Evolutionary conservation across 2,797 vertebrate species (phyloP).

Genomic region (Schizopygopsis pylzovi): DNA sequence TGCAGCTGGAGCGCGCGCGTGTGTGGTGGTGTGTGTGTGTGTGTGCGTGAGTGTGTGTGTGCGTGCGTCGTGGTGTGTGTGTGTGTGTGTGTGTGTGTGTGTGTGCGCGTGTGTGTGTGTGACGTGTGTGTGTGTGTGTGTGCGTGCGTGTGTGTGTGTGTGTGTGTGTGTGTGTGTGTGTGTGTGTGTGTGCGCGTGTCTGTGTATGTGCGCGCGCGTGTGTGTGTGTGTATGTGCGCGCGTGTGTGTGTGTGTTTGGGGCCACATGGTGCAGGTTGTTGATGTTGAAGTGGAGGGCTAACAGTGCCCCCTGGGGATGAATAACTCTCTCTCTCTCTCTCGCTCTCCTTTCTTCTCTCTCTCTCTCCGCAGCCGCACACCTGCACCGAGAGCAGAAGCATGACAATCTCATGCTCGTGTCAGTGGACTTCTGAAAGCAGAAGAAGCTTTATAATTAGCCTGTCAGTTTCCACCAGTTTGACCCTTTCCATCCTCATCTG

Average conservation of each 20-base stretch:
- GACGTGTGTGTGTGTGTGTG: too few relatives aligned
- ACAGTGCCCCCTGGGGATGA: conserved; percentile 80
- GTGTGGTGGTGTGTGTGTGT: conserved; percentile 41
- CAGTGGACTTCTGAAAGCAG: conserved; percentile 29
- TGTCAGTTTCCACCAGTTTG: conserved; percentile 20
- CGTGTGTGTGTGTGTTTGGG: conserved; percentile 52
- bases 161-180: too few relatives aligned
- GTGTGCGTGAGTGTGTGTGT: too few relatives aligned
- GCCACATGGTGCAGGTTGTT: conserved; percentile 50
- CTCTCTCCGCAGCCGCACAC: conserved; percentile 12
- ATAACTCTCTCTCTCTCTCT: conserved; percentile 30
- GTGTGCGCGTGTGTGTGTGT: too few relatives aligned
- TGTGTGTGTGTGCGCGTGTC: too few relatives aligned
- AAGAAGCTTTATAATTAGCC: conserved; percentile 21
- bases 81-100: too few relatives aligned
- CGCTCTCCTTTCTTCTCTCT: conserved; percentile 51
- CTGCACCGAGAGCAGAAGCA: conserved; percentile 17
- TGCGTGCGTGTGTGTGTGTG: too few relatives aligned
- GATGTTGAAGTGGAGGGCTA: conserved; percentile 70
- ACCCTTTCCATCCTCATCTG: background rate
- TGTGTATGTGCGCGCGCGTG: too few relatives aligned
- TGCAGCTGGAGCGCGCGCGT: conserved; percentile 47
- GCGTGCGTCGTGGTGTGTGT: too few relatives aligned
- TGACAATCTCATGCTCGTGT: background rate
- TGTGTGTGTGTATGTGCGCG: conserved; percentile 27